These are phyloP conservation scores for Macrotrachela quadricornifera DNA, from an alignment of 1,140 invertebrate species.

Conservation along the genomic window DNA sequence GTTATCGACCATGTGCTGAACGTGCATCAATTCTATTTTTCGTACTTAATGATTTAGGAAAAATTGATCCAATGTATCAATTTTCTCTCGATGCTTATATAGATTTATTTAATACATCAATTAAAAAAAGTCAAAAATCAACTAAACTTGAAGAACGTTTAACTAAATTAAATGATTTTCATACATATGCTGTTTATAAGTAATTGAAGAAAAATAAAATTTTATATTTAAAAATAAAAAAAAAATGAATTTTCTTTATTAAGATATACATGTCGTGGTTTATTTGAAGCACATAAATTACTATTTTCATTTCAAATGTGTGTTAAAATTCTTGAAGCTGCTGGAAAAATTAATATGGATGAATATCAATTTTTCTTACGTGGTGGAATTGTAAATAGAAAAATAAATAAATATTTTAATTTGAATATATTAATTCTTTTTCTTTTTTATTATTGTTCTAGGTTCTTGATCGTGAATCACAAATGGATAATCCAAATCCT, in stretches of 20 bases:
- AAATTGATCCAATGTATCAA: conserved; percentile 34
- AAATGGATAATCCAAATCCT: conserved; percentile 52
- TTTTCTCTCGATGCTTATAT: conserved; percentile 37
- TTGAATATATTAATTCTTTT: no score
- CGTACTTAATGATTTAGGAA: conserved; percentile 31
- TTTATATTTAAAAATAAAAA: background rate
- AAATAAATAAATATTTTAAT: no score
- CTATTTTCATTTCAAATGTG: conserved; percentile 35
- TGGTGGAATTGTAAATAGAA: conserved; percentile 23
- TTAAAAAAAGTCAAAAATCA: conserved; percentile 48
- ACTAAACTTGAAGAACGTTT: conserved; percentile 47
- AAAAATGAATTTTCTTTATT: conserved; percentile 2
- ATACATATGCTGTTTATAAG: conserved; percentile 63
- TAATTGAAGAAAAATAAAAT: conserved; percentile 20
- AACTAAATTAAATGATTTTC: conserved; percentile 52
- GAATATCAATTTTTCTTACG: conserved; percentile 33
- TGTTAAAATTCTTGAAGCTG: conserved; percentile 29
- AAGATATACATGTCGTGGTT: conserved; percentile 30
- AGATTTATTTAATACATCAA: conserved; percentile 51
- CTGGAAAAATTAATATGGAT: conserved; percentile 30
- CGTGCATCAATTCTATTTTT: conserved; percentile 32
- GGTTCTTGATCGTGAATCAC: conserved; percentile 46
- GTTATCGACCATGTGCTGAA: conserved; percentile 29
- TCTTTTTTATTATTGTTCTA: no score
- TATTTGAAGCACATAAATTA: conserved; percentile 33